These are phyloP conservation scores for Lophura nycthemera DNA, from an alignment of 2,113 vertebrate species.

Conservation along the genomic window DNA sequence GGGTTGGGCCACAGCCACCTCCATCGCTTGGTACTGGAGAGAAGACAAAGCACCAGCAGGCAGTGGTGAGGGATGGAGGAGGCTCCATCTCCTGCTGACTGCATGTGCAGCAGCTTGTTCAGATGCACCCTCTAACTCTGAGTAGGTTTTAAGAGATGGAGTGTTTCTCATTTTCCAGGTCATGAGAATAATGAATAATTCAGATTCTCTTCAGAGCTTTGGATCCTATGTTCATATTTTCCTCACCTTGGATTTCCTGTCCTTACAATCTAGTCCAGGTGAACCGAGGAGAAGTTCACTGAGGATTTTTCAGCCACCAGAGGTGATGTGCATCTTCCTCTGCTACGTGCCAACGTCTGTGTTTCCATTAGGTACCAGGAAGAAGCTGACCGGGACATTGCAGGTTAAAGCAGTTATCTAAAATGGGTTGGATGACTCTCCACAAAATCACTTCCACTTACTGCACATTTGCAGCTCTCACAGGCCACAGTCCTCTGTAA, in stretches of 20 bases:
- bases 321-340: neutral
- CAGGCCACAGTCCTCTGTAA: accelerated
- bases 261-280: neutral
- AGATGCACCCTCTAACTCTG: neutral
- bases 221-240: neutral
- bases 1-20: accelerated
- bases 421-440: neutral
- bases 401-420: neutral
- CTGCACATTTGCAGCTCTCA: neutral
- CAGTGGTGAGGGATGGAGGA: neutral
- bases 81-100: neutral
- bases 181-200: neutral
- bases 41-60: neutral
- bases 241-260: neutral
- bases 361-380: neutral
- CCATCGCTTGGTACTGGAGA: accelerated
- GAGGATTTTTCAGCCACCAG: neutral
- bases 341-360: accelerated
- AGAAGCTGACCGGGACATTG: neutral
- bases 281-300: neutral
- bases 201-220: neutral
- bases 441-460: neutral
- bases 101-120: accelerated
- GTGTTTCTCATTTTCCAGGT: neutral
- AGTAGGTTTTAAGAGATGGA: neutral